Percentiles rank a stretch among this genome's conserved stretches.
Conservation (phyloP, 2,888 invertebrate genomes). For the Clunio marinus region DNA sequence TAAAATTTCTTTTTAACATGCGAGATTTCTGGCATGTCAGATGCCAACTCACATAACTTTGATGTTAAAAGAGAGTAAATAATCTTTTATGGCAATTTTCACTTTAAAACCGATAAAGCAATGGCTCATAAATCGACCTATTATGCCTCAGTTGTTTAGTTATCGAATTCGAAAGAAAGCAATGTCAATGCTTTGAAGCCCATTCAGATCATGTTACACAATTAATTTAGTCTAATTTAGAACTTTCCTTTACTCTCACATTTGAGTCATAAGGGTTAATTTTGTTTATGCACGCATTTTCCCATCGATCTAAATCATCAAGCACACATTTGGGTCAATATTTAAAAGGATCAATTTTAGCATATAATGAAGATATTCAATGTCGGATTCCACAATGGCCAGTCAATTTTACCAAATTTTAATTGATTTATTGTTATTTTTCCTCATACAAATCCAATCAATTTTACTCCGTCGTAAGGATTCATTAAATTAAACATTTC, state of each 20-base stretch:
- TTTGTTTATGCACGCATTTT: slow-evolving; percentile 5
- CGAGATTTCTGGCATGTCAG: too few relatives aligned
- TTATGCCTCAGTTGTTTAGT: too few relatives aligned
- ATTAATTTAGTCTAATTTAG: slow-evolving; percentile 13
- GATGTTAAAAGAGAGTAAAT: too few relatives aligned
- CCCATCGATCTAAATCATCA: slow-evolving; percentile 23
- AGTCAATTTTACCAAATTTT: slow-evolving; percentile 28
- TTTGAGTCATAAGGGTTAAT: slow-evolving; percentile 18
- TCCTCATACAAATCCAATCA: slow-evolving; percentile 7
- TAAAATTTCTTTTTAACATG: slow-evolving; percentile 3
- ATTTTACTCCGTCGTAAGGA: slow-evolving; percentile 8
- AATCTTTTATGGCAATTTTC: slow-evolving; percentile 24
- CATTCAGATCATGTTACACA: background rate
- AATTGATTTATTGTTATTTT: slow-evolving; percentile 36
- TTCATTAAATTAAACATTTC: slow-evolving; percentile 23
- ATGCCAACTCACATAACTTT: background rate
- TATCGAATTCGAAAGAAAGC: background rate
- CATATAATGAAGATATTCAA: slow-evolving; percentile 26
- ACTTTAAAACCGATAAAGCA: background rate
- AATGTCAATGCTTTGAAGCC: background rate
- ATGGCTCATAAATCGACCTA: slow-evolving; percentile 32
- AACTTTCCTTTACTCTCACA: background rate
- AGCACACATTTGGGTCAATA: background rate
- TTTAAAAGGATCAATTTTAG: slow-evolving; percentile 19
- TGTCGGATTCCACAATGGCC: background rate